Evolutionary conservation across 2,797 vertebrate species (phyloP), one percentile per base, ranked within the genome.

Genomic region (Ptychadena robeensis): DNA sequence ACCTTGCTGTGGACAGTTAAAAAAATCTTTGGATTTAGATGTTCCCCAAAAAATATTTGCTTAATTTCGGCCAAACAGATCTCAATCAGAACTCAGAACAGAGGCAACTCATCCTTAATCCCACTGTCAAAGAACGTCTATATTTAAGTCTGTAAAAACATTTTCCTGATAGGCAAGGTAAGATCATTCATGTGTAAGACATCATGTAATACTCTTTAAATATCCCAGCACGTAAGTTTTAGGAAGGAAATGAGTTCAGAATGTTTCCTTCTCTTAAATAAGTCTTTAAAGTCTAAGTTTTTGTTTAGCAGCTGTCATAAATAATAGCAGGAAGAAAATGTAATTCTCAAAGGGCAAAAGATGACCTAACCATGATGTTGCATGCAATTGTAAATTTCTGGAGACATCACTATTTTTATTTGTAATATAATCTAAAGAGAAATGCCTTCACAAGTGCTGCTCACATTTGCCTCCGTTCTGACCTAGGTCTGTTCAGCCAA

Each of bases 181-280:
- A n/a, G n/a, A n/a, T n/a, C n/a, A 4, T 61, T 27, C 12, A 34
- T 73, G 22, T 73, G 11, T 59, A 35, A n/a, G 8, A 14, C 65
- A 85, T 85, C 82, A 76, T 71, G 74, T 85, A 72, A 79, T 85
- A 38, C 30, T 38, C 70, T 73, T 31, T 68, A 57, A 82, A 82
- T 78, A 82, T 32, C 59, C 40, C 27, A 66, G 67, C 38, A 82
- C 48, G 31, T 73, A 78, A 18, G 14, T 67, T 69, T 27, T 40
- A 25, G 75, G 74, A 82, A 82, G 80, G 80, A 81, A 81, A 59
- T 77, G 25, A 65, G 40, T 27, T 63, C 67, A 32, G 25, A 66
- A 18, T 30, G 37, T 59, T 30, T 77, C 75, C 30, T 38, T 59
- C 27, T 68, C 22, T 40, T 34, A 35, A 59, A 28, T 38, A 69